These are phyloP conservation scores for Catocala fraxini DNA, from an alignment of 2,888 invertebrate genomes.

Conservation along the genomic window DNA sequence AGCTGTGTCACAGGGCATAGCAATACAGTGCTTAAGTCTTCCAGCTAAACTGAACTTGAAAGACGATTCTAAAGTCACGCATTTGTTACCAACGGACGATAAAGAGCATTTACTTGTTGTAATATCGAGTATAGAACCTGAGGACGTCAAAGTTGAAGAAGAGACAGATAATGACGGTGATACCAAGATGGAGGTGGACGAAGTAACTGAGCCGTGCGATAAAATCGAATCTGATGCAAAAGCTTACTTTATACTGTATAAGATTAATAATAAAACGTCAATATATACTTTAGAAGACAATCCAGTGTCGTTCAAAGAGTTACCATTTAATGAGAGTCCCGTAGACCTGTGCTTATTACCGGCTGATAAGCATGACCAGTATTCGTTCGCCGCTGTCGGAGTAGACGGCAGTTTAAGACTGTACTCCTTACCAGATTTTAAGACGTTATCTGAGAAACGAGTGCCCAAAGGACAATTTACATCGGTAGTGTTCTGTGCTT, in stretches of 20 bases:
- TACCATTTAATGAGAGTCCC: conserved; percentile 90
- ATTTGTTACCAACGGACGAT: conserved; percentile 90
- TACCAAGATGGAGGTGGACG: conserved; percentile 82
- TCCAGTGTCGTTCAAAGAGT: conserved; percentile 88
- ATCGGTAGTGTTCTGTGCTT: conserved; percentile 95
- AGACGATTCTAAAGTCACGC: conserved; percentile 86
- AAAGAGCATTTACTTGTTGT: conserved; percentile 90
- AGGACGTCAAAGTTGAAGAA: conserved; percentile 66
- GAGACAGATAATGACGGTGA: conserved; percentile 74
- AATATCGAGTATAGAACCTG: conserved; percentile 77
- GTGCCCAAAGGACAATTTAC: conserved; percentile 92
- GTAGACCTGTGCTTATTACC: conserved; percentile 91
- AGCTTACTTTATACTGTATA: conserved; percentile 76
- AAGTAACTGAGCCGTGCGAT: conserved; percentile 63
- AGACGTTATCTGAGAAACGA: conserved; percentile 89
- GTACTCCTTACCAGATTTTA: conserved; percentile 91
- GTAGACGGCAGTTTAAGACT: conserved; percentile 92
- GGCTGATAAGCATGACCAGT: conserved; percentile 77
- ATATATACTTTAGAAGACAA: conserved; percentile 84
- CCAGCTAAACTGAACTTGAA: conserved; percentile 81
- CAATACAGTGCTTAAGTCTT: conserved; percentile 88
- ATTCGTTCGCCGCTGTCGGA: conserved; percentile 92
- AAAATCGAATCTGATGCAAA: conserved; percentile 68
- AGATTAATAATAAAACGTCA: conserved; percentile 75
- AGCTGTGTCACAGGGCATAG: conserved; percentile 77